Base-by-base conservation (phyloP, 2,888 invertebrate species). In the Euproctis similis region DNA sequence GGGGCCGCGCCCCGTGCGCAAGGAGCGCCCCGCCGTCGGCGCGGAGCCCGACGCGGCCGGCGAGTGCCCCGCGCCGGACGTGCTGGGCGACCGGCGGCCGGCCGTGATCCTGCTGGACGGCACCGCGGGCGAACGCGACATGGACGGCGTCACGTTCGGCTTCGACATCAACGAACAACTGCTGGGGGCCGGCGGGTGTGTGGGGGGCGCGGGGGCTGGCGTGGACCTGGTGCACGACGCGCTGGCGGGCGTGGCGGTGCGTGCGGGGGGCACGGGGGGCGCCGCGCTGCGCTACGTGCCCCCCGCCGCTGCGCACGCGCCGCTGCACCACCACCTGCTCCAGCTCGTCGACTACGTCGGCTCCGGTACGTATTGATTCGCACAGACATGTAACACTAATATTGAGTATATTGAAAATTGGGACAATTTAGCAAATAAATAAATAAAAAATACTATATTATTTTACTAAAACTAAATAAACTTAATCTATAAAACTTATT, bases 91-190 rank as follows among this genome's bases (percentile, higher is more conserved):
- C 53, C 71, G 76, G 10, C 86, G 90, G 35, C 92, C 93, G 30
- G 89, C 93, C 28, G 93, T 93, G 38, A 88, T 92, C 37, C 90
- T 93, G 59, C 76, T 92, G 43, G 88, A 91, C 65, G 89, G 90
- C 56, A 81, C 85, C 39, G 68, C 67, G 40, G 59, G 67, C 28
- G 64, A 77, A 46, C 85, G 57, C 43, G 78, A 80, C 49, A 87
- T 90, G 71, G 87, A 87, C 58, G 90, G 89, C 53, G 87, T 94
- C 33, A 93, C 92, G 18, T 95, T 95, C 70, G 93, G 93, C 8
- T 92, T 92, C 72, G 92, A 91, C 60, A 81, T 92, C 36, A 92
- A 92, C 73, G 90, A 92, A 70, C 89, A 90, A 64, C 81, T 92
- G 53, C 74, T 92, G 53, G 80, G 85, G 80, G 78, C 3, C 72